Evolutionary conservation across 1,140 invertebrate genomes (phyloP).

Genomic region (Drosophila pectinifera): DNA sequence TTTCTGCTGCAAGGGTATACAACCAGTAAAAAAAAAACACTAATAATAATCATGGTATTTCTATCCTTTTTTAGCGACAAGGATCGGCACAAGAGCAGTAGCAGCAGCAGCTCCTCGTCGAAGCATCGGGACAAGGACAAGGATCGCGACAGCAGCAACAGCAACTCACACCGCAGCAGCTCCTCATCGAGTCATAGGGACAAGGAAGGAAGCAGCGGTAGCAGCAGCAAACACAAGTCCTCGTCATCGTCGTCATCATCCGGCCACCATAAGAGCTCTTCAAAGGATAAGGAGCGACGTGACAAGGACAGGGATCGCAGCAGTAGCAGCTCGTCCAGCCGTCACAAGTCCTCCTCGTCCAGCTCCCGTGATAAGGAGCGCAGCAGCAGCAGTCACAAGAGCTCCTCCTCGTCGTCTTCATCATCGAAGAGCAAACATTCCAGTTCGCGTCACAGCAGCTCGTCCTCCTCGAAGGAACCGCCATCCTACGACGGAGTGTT

Average conservation of each 20-base stretch:
- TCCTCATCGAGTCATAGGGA: constrained; percentile 82
- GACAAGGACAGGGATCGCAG: constrained; percentile 84
- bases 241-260: constrained; percentile 84
- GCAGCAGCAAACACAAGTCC: constrained; percentile 84
- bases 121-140: constrained; percentile 82
- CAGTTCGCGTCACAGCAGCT: constrained; percentile 76
- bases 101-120: constrained; percentile 72
- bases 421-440: constrained; percentile 85
- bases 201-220: constrained; percentile 80
- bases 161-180: constrained; percentile 84
- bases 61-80: constrained; percentile 67
- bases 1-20: background rate
- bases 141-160: constrained; percentile 71
- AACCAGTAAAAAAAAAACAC: background rate
- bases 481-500: constrained; percentile 76
- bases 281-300: constrained; percentile 85
- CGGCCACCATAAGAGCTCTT: constrained; percentile 78
- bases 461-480: constrained; percentile 72
- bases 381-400: constrained; percentile 74
- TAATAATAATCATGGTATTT: background rate
- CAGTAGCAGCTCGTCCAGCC: constrained; percentile 85
- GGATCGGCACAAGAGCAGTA: constrained; percentile 85
- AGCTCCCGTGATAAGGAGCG: constrained; percentile 72
- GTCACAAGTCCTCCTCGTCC: constrained; percentile 84
- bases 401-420: constrained; percentile 72